These are phyloP conservation scores for Pelobates fuscus DNA, from an alignment of 2,113 vertebrate genomes.

Conservation along the genomic window DNA sequence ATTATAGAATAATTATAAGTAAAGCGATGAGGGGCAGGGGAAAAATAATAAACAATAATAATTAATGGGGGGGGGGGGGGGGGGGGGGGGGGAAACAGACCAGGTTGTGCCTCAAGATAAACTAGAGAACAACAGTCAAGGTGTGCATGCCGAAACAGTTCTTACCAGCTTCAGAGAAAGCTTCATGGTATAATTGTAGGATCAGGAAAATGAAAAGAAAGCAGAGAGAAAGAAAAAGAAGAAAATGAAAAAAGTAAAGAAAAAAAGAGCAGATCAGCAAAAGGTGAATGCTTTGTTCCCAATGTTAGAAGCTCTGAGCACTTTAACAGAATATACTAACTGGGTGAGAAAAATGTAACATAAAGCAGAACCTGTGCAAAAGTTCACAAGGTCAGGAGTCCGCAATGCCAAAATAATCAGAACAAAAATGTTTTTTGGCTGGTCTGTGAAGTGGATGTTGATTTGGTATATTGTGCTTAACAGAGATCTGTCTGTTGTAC, in stretches of 20 bases:
- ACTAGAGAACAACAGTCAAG: not conserved
- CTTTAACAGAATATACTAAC: not conserved
- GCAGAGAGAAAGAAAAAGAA: slow-evolving; percentile 35
- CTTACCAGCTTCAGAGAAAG: slow-evolving; percentile 99
- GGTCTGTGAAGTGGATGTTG: not conserved
- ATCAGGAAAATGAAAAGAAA: slow-evolving; percentile 54
- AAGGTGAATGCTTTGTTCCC: slow-evolving; percentile 47
- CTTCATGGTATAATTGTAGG: slow-evolving; percentile 81
- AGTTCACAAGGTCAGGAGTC: slow-evolving; percentile 66
- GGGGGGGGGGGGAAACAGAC: too few species aligned
- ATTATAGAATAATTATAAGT: not conserved
- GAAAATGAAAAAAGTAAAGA: slow-evolving; percentile 58
- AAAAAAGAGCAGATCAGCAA: slow-evolving; percentile 72
- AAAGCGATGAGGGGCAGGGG: too few species aligned
- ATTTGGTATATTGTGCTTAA: not conserved
- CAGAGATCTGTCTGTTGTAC: not conserved
- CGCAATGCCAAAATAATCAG: slow-evolving; percentile 7
- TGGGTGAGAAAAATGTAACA: slow-evolving; percentile 56
- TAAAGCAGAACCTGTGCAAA: slow-evolving; percentile 65
- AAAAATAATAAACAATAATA: too few species aligned
- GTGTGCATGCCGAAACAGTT: slow-evolving; percentile 78
- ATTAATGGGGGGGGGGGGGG: too few species aligned
- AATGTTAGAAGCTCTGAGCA: not conserved
- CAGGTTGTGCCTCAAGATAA: slow-evolving; percentile 30
- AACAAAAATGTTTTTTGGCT: not conserved